Evolutionary conservation across 2,888 invertebrate species (phyloP).

Genomic region (Andrena trimmerana): DNA sequence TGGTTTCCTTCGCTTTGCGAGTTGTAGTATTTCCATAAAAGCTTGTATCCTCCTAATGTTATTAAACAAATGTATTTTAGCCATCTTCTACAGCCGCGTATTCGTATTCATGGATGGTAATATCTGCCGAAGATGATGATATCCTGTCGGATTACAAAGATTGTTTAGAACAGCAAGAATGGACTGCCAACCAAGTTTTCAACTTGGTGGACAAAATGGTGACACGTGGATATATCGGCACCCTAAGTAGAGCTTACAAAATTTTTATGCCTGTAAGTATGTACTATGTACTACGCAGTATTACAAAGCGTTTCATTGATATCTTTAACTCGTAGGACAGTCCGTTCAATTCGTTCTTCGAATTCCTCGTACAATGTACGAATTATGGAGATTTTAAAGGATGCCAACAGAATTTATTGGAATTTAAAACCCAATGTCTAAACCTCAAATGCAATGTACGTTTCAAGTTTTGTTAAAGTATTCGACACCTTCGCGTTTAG

Average conservation of each 20-base stretch:
- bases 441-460: constrained; percentile 78
- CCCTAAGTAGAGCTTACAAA: constrained; percentile 88
- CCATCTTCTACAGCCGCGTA: constrained; percentile 80
- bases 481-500: not conserved
- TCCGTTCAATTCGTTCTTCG: constrained; percentile 87
- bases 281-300: not conserved
- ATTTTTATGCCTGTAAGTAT: constrained; percentile 89
- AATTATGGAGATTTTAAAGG: constrained; percentile 80
- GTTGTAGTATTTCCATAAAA: constrained; percentile 3
- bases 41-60: not conserved
- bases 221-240: constrained; percentile 87
- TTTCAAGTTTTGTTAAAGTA: constrained; percentile 6
- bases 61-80: constrained; percentile 59
- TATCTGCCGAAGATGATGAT: constrained; percentile 73
- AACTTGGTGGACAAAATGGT: constrained; percentile 87
- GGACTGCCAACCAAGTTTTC: constrained; percentile 83
- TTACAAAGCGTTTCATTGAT: constrained; percentile 7
- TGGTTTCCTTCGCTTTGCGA: not conserved
- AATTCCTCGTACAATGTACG: constrained; percentile 87
- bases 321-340: constrained; percentile 87
- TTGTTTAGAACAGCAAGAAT: constrained; percentile 78
- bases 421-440: constrained; percentile 81
- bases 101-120: constrained; percentile 81
- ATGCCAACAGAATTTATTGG: constrained; percentile 79
- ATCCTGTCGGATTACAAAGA: constrained; percentile 74